Conservation (phyloP, 2,888 invertebrate genomes). For the Stictocephala bisonia region DNA sequence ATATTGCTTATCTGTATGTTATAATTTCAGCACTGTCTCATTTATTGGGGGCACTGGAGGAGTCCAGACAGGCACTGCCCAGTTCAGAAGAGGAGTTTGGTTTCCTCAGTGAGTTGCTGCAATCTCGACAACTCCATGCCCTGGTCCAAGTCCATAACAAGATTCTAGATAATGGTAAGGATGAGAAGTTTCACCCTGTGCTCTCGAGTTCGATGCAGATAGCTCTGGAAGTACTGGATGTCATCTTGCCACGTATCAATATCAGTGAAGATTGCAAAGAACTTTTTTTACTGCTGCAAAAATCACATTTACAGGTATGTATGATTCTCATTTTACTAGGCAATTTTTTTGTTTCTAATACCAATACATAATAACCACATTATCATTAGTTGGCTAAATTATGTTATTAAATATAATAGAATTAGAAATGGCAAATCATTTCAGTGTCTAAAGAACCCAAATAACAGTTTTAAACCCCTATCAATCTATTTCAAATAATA, state of each 20-base stretch:
- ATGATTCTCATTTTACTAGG: constrained; percentile 11
- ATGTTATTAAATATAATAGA: not conserved
- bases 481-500: no score
- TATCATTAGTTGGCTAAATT: not conserved
- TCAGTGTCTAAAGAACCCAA: no score
- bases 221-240: constrained; percentile 82
- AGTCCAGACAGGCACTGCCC: constrained; percentile 76
- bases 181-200: constrained; percentile 86
- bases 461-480: no score
- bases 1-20: no score
- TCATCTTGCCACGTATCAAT: constrained; percentile 75
- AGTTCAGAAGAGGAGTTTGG: constrained; percentile 84
- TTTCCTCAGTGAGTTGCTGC: constrained; percentile 84
- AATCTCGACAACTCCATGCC: constrained; percentile 89
- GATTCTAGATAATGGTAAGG: constrained; percentile 84
- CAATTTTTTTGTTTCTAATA: not conserved
- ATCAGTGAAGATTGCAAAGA: constrained; percentile 82
- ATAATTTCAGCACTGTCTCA: constrained; percentile 79
- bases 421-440: no score
- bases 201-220: constrained; percentile 86
- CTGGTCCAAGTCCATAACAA: constrained; percentile 92
- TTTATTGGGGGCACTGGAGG: constrained; percentile 83
- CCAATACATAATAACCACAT: not conserved
- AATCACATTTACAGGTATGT: constrained; percentile 87
- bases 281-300: constrained; percentile 82